Evolutionary conservation across 2,888 invertebrate species (phyloP), one percentile per base, ranked within the genome.

Genomic region (Coenonympha glycerion): DNA sequence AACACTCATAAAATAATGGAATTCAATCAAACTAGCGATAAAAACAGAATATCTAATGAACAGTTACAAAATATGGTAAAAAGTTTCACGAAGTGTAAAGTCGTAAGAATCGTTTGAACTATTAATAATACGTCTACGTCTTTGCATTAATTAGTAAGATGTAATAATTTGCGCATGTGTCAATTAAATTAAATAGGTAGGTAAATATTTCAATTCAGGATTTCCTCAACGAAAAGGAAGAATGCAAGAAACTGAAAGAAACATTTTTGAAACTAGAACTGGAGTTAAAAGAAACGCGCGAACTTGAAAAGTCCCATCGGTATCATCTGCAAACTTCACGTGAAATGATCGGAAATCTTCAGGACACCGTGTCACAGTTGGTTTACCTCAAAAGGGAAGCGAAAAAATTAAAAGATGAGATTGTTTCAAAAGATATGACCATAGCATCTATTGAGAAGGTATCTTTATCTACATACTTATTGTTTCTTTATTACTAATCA

Each of bases 291-390:
- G 79, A 83, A 63, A 58, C 73, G 1, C 71, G 74, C 5, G 85
- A 87, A 60, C 64, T 79, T 42, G 85, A 84, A 65, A 85, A 86
- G 56, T 79, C 82, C 0, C 83, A 86, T 61, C 77, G 84, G 6
- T 82, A 76, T 54, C 84, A 85, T 63, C 71, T 86, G 56, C 59
- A 76, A 46, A 71, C 73, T 8, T 81, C 84, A 16, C 72, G 85
- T 18, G 85, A 86, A 69, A 86, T 87, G 80, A 82, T 87, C 28
- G 80, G 68, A 6, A 83, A 79, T 53, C 67, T 87, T 1, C 87
- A 87, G 58, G 83, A 87, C 49, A 86, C 84, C 3, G 78, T 86
- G 6, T 83, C 87, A 0, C 80, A 83, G 33, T 63, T 87, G 13
- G 77, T 85, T 26, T 79, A 84, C 63, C 65, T 86, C 5, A 87